Evolutionary conservation across 2,888 invertebrate genomes (phyloP).

Genomic region (Sinelater perroti): DNA sequence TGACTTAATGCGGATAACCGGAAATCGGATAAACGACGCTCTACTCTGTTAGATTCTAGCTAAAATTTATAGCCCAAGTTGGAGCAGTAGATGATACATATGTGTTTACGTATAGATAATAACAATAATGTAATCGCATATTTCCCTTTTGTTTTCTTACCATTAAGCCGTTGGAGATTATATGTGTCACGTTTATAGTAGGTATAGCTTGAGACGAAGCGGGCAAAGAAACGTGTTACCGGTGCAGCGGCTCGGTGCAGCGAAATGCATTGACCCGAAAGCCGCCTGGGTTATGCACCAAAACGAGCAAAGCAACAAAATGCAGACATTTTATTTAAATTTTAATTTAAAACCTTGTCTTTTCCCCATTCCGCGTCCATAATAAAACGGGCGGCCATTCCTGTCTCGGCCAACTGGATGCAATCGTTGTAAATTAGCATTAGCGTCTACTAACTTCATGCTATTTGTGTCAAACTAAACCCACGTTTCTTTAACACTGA

Average conservation of each 20-base stretch:
- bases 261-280: conserved; percentile 33
- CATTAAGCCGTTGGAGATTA: too few species aligned
- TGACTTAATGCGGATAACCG: too few species aligned
- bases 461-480: conserved; percentile 60
- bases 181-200: too few species aligned
- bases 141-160: too few species aligned
- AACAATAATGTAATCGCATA: too few species aligned
- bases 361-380: conserved; percentile 54
- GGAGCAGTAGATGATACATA: too few species aligned
- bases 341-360: conserved; percentile 59
- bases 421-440: conserved; percentile 62
- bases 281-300: conserved; percentile 33
- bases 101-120: too few species aligned
- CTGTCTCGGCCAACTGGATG: conserved; percentile 55
- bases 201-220: too few species aligned
- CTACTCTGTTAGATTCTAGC: too few species aligned
- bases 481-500: conserved; percentile 51
- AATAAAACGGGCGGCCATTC: conserved; percentile 57
- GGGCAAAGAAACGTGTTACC: conserved; percentile 10
- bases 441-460: conserved; percentile 60
- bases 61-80: too few species aligned
- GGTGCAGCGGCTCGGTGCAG: conserved; percentile 25
- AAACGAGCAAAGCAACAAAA: conserved; percentile 52
- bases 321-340: conserved; percentile 60
- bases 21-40: too few species aligned